Base-by-base conservation (phyloP, 2,113 vertebrate species). In the Zeus faber region DNA sequence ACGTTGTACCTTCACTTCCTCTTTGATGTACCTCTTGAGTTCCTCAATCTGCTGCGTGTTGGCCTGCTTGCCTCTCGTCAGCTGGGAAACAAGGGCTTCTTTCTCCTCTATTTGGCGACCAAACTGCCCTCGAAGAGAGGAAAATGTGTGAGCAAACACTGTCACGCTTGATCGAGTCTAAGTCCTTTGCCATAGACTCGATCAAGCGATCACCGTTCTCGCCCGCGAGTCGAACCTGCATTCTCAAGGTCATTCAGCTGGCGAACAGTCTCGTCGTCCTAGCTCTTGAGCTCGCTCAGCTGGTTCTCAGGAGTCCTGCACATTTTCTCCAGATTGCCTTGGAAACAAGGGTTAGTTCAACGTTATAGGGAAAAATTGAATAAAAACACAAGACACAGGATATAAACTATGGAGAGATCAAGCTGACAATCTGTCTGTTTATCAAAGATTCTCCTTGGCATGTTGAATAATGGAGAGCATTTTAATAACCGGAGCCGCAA, bases 261-360 rank as follows among this genome's bases (percentile, higher is more conserved):
- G 20, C 8, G 3, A 11, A 21, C 41, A 20, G 18, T 21, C 20
- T 45, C 43, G 2, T 45, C 21, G 3, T 5, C 6, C 5, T 27
- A 16, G 14, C 14, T 24, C 24, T 48, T 48, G 24, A 48, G 23
- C n/a, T 27, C 14, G 7, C 18, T 45, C 20, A 21, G 20, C 43
- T 45, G 8, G 21, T 45, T 20, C 43, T 45, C 43, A 21, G 2
- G 21, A 23, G 43, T 9, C 14, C 39, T 17, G 5, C 22, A 11
- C 37, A 40, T 40, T 40, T 16, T 40, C 37, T 94, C 92, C 45
- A 91, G 79, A 29, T 88, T 91, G 57, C 85, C 84, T 92, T 93
- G 6, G 13, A 7, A 43, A 26, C 9, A 16, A 3, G n/a, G 6
- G 5, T 8, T 35, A 35, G 22, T 90, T 84, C 39, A 92, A 37